Evolutionary conservation across 1,140 invertebrate genomes (phyloP).

Genomic region (Achroia grisella): DNA sequence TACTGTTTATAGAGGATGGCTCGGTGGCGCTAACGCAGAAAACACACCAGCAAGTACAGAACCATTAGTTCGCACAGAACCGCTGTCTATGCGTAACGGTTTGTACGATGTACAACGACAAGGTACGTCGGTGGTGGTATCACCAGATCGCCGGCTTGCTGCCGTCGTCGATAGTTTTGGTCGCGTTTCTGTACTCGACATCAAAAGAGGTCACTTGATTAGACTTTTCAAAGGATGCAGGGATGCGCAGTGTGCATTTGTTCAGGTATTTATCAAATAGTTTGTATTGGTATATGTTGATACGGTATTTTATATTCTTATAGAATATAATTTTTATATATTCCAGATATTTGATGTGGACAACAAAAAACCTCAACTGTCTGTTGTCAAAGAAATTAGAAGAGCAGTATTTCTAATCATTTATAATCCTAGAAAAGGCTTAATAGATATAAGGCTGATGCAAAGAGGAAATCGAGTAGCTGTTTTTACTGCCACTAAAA

Average conservation of each 20-base stretch:
- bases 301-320: no score
- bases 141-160: constrained; percentile 86
- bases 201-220: constrained; percentile 83
- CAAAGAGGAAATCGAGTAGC: constrained; percentile 91
- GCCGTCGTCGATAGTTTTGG: constrained; percentile 91
- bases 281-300: no score
- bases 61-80: constrained; percentile 75
- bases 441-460: constrained; percentile 61
- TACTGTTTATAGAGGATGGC: constrained; percentile 66
- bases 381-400: constrained; percentile 48
- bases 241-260: constrained; percentile 94
- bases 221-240: constrained; percentile 96
- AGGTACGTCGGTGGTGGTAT: constrained; percentile 82
- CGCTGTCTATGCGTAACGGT: constrained; percentile 83
- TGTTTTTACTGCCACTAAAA: constrained; percentile 91
- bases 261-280: constrained; percentile 79
- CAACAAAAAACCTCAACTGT: constrained; percentile 55
- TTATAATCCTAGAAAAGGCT: constrained; percentile 61
- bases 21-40: constrained; percentile 73
- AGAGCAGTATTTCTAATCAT: constrained; percentile 58
- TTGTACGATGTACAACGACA: constrained; percentile 87
- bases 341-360: constrained; percentile 62
- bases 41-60: constrained; percentile 55
- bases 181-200: constrained; percentile 89
- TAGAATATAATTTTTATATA: no score